A percentile compares a stretch with the other conserved stretches of the same genome.
These are phyloP conservation scores for Drosophila seguyi DNA, from an alignment of 1,140 invertebrate genomes.

Conservation along the genomic window DNA sequence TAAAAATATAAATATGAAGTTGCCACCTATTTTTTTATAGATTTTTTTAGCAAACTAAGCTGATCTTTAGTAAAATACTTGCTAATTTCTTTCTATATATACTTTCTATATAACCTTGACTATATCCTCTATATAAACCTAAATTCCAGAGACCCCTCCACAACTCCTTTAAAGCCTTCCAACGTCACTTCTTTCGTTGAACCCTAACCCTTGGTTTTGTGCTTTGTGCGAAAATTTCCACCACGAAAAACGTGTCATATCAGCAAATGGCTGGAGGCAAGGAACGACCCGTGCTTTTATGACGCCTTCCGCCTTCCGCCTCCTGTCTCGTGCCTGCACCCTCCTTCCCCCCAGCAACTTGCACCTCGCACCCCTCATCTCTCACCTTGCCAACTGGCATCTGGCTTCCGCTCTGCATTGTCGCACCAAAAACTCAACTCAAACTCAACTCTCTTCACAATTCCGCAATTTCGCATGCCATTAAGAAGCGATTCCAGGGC, in stretches of 20 bases:
- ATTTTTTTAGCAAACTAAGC: background rate
- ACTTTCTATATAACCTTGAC: no score
- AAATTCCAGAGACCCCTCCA: background rate
- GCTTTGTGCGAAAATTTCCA: constrained; percentile 18
- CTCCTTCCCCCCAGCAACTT: no score
- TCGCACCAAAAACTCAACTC: constrained; percentile 13
- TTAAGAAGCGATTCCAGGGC: constrained; percentile 17
- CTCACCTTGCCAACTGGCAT: constrained; percentile 12
- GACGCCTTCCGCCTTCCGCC: background rate
- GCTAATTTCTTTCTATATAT: background rate
- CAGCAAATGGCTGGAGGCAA: constrained; percentile 18
- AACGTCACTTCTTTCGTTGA: constrained; percentile 9
- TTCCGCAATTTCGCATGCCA: constrained; percentile 18
- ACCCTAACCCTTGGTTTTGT: constrained; percentile 15
- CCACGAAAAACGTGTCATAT: constrained; percentile 22
- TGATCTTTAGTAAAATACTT: background rate
- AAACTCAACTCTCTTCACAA: constrained; percentile 15
- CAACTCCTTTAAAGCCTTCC: background rate
- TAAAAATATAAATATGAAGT: background rate
- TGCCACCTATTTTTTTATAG: background rate
- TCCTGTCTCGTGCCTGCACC: background rate
- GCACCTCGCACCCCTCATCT: background rate
- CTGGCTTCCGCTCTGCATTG: constrained; percentile 16
- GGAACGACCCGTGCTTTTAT: constrained; percentile 16
- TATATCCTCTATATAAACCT: no score